Conservation (phyloP, 2,113 vertebrate species). For the Nyctereutes procyonoides region DNA sequence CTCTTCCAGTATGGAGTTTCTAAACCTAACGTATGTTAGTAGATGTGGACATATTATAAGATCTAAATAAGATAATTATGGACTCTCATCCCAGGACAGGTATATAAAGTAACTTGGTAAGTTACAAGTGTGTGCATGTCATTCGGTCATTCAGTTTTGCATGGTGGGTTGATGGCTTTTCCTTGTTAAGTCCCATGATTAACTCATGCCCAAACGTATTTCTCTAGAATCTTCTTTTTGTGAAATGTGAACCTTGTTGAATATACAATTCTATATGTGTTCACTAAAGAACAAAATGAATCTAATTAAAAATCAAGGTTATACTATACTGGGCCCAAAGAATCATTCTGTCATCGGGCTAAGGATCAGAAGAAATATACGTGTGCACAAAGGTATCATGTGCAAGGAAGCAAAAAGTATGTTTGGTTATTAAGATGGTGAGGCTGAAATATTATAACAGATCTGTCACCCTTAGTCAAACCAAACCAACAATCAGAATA, state of each 20-base stretch:
- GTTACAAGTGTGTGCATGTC: not conserved
- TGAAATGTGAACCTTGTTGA: not conserved
- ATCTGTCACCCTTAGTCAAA: not conserved
- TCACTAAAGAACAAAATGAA: not conserved
- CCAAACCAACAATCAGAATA: not conserved
- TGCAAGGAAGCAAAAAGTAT: not conserved
- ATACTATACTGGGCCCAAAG: not conserved
- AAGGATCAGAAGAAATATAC: not conserved
- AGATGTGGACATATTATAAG: not conserved
- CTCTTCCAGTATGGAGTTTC: not conserved
- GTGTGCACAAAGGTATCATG: not conserved
- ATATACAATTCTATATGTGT: not conserved
- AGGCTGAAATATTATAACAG: not conserved
- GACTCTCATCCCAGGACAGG: not conserved
- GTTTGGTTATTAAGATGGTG: not conserved
- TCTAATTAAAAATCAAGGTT: not conserved
- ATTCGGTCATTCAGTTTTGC: not conserved
- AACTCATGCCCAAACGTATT: not conserved
- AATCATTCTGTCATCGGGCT: not conserved
- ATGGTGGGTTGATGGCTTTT: not conserved
- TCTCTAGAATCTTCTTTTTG: not conserved
- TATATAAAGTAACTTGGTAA: not conserved
- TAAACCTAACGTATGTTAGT: not conserved
- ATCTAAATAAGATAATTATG: not conserved
- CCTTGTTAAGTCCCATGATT: not conserved